Conservation (phyloP, 2,888 invertebrate species). For the Stenodema calcarata region DNA sequence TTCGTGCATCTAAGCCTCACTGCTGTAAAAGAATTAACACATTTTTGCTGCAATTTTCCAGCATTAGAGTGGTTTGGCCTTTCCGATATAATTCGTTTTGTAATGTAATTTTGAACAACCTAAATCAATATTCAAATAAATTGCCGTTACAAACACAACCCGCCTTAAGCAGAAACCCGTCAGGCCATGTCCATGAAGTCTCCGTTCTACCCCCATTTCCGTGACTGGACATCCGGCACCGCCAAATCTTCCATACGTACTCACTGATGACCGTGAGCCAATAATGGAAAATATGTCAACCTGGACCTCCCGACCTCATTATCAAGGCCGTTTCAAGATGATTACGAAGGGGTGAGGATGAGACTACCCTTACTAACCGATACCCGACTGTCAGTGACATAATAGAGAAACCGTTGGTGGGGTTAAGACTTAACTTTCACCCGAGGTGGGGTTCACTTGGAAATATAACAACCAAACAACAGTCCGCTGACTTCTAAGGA, state of each 20-base stretch:
- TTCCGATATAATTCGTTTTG: too few species aligned
- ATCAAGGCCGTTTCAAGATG: background rate
- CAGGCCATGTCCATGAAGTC: too few species aligned
- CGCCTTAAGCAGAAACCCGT: too few species aligned
- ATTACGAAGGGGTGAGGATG: background rate
- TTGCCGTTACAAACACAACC: too few species aligned
- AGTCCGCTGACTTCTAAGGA: background rate
- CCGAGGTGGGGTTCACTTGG: constrained; percentile 25
- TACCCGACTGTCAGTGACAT: background rate
- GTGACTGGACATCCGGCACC: too few species aligned
- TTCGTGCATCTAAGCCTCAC: too few species aligned
- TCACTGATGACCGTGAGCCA: background rate
- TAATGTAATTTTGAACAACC: too few species aligned
- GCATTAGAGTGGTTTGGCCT: too few species aligned
- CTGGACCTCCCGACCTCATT: background rate
- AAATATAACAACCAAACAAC: constrained; percentile 19
- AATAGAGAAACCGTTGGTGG: constrained; percentile 14
- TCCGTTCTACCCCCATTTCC: too few species aligned
- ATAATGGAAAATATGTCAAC: background rate
- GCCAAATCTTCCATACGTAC: background rate
- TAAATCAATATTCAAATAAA: too few species aligned
- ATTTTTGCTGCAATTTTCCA: too few species aligned
- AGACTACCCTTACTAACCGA: background rate
- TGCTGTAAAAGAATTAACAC: too few species aligned
- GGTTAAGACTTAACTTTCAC: constrained; percentile 26